Conservation (phyloP, 2,113 vertebrate genomes). For the Bos indicus region DNA sequence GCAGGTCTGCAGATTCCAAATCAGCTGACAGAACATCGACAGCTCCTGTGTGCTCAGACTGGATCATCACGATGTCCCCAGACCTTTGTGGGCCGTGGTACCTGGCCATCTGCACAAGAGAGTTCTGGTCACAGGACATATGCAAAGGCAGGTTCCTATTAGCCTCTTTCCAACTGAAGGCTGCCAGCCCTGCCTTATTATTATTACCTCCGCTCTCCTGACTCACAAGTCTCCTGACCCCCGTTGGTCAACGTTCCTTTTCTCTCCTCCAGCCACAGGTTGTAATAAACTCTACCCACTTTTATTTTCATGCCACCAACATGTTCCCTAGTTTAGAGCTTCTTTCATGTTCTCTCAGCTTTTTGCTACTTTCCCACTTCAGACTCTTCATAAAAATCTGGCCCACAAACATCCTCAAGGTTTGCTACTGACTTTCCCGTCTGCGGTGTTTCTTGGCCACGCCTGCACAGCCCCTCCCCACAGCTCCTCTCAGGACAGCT, state of each 20-base stretch:
- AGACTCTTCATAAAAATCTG: neutral
- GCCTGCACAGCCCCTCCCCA: neutral
- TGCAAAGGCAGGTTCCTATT: neutral
- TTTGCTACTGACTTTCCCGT: neutral
- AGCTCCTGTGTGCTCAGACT: conserved; percentile 84
- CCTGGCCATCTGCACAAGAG: conserved; percentile 66
- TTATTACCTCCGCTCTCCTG: neutral
- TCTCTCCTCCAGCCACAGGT: neutral
- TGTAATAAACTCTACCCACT: neutral
- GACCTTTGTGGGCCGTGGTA: conserved; percentile 78
- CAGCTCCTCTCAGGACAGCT: neutral
- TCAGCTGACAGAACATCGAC: conserved; percentile 82
- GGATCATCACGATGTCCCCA: conserved; percentile 88
- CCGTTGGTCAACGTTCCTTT: neutral
- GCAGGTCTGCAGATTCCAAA: conserved; percentile 80
- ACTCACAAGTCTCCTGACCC: neutral
- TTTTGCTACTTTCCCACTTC: neutral
- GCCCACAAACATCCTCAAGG: neutral
- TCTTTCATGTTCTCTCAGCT: neutral
- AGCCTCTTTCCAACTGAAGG: neutral
- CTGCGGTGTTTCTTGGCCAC: neutral
- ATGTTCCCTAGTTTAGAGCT: neutral
- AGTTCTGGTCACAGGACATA: conserved; percentile 72
- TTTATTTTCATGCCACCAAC: neutral
- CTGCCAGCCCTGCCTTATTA: neutral